A percentile compares a stretch with the other conserved stretches of the same genome.
These are phyloP conservation scores for Perithous albicinctus DNA, from an alignment of 2,888 invertebrate genomes.

Conservation along the genomic window DNA sequence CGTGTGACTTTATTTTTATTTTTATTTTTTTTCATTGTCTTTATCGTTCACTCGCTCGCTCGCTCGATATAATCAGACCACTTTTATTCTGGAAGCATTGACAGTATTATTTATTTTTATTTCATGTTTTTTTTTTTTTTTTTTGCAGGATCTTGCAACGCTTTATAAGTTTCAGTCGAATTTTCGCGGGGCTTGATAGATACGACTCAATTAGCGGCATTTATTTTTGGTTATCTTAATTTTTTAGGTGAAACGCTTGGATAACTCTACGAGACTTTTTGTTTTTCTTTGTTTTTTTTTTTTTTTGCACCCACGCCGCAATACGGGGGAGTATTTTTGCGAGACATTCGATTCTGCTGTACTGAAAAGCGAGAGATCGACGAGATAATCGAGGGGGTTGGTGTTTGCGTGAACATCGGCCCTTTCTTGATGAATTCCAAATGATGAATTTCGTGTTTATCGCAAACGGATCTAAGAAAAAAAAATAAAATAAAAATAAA, in stretches of 20 bases:
- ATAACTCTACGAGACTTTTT: constrained; percentile 39
- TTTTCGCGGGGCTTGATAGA: constrained; percentile 34
- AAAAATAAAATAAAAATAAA: too few relatives aligned
- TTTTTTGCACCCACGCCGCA: constrained; percentile 10
- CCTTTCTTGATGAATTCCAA: constrained; percentile 48
- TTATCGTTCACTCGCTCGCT: constrained; percentile 44
- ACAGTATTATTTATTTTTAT: constrained; percentile 65
- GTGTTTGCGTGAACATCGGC: constrained; percentile 16
- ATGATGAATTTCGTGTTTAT: constrained; percentile 38
- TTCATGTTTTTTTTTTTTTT: constrained; percentile 56
- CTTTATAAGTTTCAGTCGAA: constrained; percentile 52
- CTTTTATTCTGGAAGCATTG: constrained; percentile 72
- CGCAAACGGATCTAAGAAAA: constrained; percentile 31
- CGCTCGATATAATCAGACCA: constrained; percentile 61
- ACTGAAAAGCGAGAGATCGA: constrained; percentile 29
- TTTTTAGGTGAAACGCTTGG: constrained; percentile 37
- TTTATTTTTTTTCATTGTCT: constrained; percentile 41
- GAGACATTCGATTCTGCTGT: constrained; percentile 20
- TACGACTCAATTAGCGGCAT: constrained; percentile 49
- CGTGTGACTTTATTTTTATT: constrained; percentile 33
- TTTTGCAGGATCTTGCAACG: constrained; percentile 46
- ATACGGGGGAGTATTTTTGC: constrained; percentile 3
- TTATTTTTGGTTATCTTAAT: constrained; percentile 27
- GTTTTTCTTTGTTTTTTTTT: too few relatives aligned
- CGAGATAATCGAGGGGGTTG: constrained; percentile 16